Base-by-base conservation (phyloP, 2,797 vertebrate species). In the Garrulus glandarius region DNA sequence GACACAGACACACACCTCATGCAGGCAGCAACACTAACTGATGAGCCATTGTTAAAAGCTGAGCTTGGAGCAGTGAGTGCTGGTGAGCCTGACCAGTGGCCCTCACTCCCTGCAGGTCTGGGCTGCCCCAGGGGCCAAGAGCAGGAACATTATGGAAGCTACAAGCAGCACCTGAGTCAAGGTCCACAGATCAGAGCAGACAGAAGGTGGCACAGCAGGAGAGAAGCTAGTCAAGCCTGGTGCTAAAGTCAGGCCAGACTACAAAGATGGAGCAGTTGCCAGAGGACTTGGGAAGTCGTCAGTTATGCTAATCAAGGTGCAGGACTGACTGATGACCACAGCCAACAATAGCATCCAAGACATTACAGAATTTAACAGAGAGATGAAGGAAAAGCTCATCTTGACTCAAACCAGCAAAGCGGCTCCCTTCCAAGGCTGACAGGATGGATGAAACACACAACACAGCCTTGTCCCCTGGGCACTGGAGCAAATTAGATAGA, bases 381-480 rank as follows among this genome's bases (percentile, higher is more conserved):
- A 85, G 32, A 78, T 5, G 7, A 32, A 92, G 3, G 6, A 67
- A 92, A 70, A 89, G 10, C 44, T 49, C 15, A 8, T 77, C 21
- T 64, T 15, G 6, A 75, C 5, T 91, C 36, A 22, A 27, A 74
- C 80, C 24, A 87, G 47, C 21, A 15, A 65, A 80, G 24, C 7
- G 1, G 7, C 20, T 92, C 44, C n/a, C 57, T 89, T 74, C 61
- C 44, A 76, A 46, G 59, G 43, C 36, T 24, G 55, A 68, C 30
- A 57, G 20, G 53, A 85, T 19, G 29, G 56, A 69, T 26, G 50
- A 63, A 82, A 77, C 27, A 24, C 2, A 0, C 20, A 64, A 57
- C 1, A 1, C 9, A 60, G 34, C 29, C 50, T 49, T 0, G 0
- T 9, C 34, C 60, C 57, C 77, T 50, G 60, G 27, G 60, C 34